Base-by-base conservation (phyloP, 2,797 vertebrate genomes). In the Ctenochaetus hawaiiensis region DNA sequence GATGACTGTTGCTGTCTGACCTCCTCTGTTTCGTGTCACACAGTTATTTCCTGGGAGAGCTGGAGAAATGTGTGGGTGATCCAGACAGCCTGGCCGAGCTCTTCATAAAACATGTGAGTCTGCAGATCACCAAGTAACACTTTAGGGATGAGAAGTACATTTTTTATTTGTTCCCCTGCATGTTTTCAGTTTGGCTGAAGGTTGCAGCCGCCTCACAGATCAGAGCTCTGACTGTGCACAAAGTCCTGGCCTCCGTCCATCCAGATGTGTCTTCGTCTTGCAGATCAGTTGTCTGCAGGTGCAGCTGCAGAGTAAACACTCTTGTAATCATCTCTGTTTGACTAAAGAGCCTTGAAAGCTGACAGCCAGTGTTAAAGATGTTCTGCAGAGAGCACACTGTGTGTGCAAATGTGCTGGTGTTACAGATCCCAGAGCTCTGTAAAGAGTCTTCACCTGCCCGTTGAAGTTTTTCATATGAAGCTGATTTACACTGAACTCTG, bases 21-120 rank as follows among this genome's bases (percentile, higher is more conserved):
- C 77, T 48, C 45, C 47, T 85, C 45, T 71, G 63, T 61, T 73
- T 78, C 14, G 9, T 90, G 75, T 91, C 78, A 77, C 85, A 82
- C 92, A 99, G 98, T 94, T 99, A 97, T 95, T 98, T 99, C 95
- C 96, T 98, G 93, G 97, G 96, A 92, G 98, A 99, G 93, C 90
- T 99, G 93, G 96, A 98, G 90, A 98, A 97, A 95, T 98, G 98
- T 95, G 96, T 98, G 93, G 94, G 93, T 86, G 97, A 98, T 91
- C 98, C 98, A 41, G 97, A 98, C 92, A 96, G 96, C 81, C 92
- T 99, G 73, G 96, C 97, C 72, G 94, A 96, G 75, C 95, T 99
- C 85, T 98, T 99, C 93, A 97, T 98, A 89, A 98, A 98, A 90
- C 96, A 99, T 54, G 98, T 99, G 94, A 97, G 97, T 93, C 59